phyloP scores from a whole-genome alignment of 2,888 invertebrate genomes.

The Melanotus villosus region DNA sequence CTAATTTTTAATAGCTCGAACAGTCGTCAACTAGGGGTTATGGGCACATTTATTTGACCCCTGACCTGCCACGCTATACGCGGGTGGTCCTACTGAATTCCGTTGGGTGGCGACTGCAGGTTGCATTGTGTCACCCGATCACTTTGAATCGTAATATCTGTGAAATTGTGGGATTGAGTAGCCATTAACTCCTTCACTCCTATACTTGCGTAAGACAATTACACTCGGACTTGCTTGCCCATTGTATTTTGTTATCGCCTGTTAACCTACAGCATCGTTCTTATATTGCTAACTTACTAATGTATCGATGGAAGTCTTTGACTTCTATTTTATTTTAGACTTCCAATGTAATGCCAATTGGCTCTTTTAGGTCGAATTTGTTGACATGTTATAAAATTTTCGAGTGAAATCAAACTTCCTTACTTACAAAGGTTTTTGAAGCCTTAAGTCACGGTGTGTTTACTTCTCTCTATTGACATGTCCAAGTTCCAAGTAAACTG shows the following conservation, averaged over 20 bases:
- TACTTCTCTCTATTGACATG: too few species aligned
- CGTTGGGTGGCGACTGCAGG: conserved; percentile 50
- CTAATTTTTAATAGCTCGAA: conserved; percentile 49
- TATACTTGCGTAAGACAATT: conserved; percentile 31
- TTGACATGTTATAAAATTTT: too few species aligned
- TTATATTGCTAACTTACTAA: neutral
- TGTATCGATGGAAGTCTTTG: neutral
- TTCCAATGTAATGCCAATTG: too few species aligned
- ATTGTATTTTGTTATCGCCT: conserved; percentile 26
- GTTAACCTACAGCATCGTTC: conserved; percentile 9
- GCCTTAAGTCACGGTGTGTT: too few species aligned
- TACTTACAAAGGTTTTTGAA: too few species aligned
- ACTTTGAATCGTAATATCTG: conserved; percentile 56
- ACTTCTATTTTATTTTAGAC: too few species aligned
- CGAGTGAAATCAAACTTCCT: too few species aligned
- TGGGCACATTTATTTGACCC: conserved; percentile 48
- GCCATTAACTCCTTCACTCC: conserved; percentile 37
- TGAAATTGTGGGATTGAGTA: conserved; percentile 53
- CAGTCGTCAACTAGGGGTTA: conserved; percentile 49
- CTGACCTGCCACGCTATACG: conserved; percentile 42
- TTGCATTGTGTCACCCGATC: conserved; percentile 56
- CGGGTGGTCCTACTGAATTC: conserved; percentile 51
- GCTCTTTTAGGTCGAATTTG: too few species aligned
- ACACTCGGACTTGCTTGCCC: conserved; percentile 10
- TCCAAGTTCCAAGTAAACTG: too few species aligned